These are phyloP conservation scores for Seira sanloemensis DNA, from an alignment of 2,888 invertebrate genomes.

Conservation along the genomic window DNA sequence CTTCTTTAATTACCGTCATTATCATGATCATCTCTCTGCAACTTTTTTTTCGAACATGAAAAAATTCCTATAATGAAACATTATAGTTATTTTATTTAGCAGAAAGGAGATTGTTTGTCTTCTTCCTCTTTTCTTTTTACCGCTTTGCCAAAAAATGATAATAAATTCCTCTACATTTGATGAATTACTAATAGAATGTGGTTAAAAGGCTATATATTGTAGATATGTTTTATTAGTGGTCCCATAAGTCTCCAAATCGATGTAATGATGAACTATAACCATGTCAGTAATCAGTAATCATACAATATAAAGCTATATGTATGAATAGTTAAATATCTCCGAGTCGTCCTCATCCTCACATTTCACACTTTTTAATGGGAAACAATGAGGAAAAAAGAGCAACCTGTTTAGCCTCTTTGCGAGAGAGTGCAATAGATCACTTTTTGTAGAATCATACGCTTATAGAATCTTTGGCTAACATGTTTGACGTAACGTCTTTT, in stretches of 20 bases:
- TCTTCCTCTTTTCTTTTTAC: conserved; percentile 45
- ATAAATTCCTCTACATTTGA: conserved; percentile 42
- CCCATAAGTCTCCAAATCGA: conserved; percentile 15
- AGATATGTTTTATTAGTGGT: conserved; percentile 18
- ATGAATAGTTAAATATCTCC: too few relatives aligned
- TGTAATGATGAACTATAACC: conserved; percentile 38
- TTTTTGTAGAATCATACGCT: neutral
- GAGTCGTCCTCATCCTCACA: conserved; percentile 10
- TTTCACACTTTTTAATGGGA: neutral
- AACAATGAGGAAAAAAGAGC: neutral
- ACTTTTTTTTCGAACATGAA: conserved; percentile 2
- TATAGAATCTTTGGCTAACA: too few relatives aligned
- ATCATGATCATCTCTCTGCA: conserved; percentile 28
- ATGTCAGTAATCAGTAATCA: conserved; percentile 10
- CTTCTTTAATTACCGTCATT: conserved; percentile 49
- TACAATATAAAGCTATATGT: conserved; percentile 18
- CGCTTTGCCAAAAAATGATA: too few relatives aligned
- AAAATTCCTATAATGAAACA: conserved; percentile 24
- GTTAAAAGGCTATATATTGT: neutral
- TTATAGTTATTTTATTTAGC: neutral
- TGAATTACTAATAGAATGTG: conserved; percentile 1
- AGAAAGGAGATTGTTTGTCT: conserved; percentile 4
- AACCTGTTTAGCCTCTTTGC: neutral
- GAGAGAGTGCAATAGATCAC: conserved; percentile 1
- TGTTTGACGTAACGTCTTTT: conserved; percentile 12